phyloP scores from a whole-genome alignment of 2,113 vertebrate genomes.

The Probosciger aterrimus region DNA sequence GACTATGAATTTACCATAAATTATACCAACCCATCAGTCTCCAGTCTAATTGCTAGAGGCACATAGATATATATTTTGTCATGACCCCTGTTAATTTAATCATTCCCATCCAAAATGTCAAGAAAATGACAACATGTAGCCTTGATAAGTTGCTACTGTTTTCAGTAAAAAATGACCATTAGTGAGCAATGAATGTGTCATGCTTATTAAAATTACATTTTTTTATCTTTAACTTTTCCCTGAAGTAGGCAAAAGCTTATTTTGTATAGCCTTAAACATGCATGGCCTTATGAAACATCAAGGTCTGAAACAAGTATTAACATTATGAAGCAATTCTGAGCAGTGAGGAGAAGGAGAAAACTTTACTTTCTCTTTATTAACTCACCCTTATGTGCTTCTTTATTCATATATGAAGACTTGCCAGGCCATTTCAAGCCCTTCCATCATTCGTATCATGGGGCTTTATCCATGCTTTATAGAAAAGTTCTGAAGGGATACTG shows the following conservation, averaged over 20 bases:
- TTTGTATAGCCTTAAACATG: not conserved
- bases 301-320: not conserved
- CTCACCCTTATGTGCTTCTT: not conserved
- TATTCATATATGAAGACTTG: not conserved
- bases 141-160: not conserved
- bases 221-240: not conserved
- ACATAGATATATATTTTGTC: not conserved
- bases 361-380: not conserved
- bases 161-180: not conserved
- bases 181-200: not conserved
- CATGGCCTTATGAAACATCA: rapidly evolving
- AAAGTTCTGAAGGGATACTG: not conserved
- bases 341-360: not conserved
- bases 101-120: not conserved
- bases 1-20: not conserved
- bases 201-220: not conserved
- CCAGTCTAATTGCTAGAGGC: not conserved
- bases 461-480: not conserved
- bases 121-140: not conserved
- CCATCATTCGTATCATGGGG: not conserved
- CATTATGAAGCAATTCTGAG: not conserved
- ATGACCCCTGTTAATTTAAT: not conserved
- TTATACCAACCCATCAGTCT: not conserved
- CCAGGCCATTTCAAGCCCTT: not conserved
- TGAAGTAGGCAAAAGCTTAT: not conserved